Conservation (phyloP, 2,888 invertebrate species). For the Unio pictorum region DNA sequence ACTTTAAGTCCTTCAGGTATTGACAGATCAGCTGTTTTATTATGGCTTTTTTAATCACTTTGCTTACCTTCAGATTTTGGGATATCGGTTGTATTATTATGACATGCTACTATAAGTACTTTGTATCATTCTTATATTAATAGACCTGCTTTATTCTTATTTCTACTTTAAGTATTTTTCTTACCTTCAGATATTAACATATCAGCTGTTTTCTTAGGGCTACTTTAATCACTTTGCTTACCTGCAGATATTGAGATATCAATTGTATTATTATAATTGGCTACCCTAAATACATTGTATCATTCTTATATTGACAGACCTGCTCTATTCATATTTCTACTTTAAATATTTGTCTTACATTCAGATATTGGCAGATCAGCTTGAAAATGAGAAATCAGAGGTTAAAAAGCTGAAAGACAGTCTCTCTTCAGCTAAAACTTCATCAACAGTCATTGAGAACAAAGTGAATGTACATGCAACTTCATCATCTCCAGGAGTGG, state of each 20-base stretch:
- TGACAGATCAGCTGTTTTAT: slow-evolving; percentile 38
- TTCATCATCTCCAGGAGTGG: no score
- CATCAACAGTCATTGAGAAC: background rate
- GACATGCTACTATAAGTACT: no score
- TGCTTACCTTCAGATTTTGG: no score
- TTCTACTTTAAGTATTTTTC: background rate
- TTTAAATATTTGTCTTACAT: background rate
- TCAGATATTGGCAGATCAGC: slow-evolving; percentile 51
- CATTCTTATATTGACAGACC: background rate
- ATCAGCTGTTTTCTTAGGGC: background rate
- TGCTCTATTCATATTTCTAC: background rate
- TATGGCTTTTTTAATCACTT: no score
- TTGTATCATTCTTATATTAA: background rate
- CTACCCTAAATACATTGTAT: no score
- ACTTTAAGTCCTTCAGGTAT: slow-evolving; percentile 39
- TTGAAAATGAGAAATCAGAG: slow-evolving; percentile 47
- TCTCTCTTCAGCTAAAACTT: slow-evolving; percentile 7
- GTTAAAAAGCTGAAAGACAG: slow-evolving; percentile 29
- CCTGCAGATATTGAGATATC: slow-evolving; percentile 39
- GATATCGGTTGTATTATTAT: no score
- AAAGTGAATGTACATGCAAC: background rate
- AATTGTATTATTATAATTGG: no score
- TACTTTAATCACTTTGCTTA: background rate
- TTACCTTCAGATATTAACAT: slow-evolving; percentile 43
- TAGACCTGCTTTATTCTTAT: background rate